Evolutionary conservation across 2,888 invertebrate genomes (phyloP).

Genomic region (Agrilus mali): DNA sequence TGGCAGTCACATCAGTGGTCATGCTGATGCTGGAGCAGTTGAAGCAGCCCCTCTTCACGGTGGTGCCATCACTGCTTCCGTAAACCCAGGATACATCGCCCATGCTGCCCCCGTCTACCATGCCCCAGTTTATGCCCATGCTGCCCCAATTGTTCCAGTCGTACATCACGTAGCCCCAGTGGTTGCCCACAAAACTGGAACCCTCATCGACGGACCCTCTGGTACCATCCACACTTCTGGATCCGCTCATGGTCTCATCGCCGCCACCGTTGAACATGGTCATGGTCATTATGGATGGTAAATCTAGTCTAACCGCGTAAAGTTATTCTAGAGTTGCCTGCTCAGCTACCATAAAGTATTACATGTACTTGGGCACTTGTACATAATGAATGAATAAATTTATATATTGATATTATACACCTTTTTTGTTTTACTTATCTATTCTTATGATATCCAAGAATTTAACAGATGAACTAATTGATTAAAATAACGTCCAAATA

Average conservation of each 20-base stretch:
- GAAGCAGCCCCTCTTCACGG: conserved; percentile 16
- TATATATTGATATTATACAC: too few species aligned
- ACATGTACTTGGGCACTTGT: too few species aligned
- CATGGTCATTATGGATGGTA: too few species aligned
- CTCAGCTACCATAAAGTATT: too few species aligned
- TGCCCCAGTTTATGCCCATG: conserved; percentile 6
- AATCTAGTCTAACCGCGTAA: too few species aligned
- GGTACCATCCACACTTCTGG: conserved; percentile 5
- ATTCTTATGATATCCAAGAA: too few species aligned
- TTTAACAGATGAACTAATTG: too few species aligned
- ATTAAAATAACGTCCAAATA: too few species aligned
- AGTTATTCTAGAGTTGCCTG: too few species aligned
- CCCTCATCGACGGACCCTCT: conserved; percentile 9
- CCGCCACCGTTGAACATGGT: neutral
- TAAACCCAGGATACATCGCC: conserved; percentile 14
- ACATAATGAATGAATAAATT: too few species aligned
- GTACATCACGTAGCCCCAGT: too few species aligned
- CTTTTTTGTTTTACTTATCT: too few species aligned
- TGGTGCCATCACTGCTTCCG: conserved; percentile 16
- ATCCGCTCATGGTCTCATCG: conserved; percentile 4
- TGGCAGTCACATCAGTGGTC: conserved; percentile 33
- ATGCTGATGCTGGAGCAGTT: conserved; percentile 24
- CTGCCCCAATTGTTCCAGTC: conserved; percentile 3
- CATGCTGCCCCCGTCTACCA: conserved; percentile 8
- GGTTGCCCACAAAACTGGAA: conserved; percentile 4